A percentile compares a stretch with the other conserved stretches of the same genome.
phyloP scores from a whole-genome alignment of 2,113 vertebrate genomes.

The Solea solea region DNA sequence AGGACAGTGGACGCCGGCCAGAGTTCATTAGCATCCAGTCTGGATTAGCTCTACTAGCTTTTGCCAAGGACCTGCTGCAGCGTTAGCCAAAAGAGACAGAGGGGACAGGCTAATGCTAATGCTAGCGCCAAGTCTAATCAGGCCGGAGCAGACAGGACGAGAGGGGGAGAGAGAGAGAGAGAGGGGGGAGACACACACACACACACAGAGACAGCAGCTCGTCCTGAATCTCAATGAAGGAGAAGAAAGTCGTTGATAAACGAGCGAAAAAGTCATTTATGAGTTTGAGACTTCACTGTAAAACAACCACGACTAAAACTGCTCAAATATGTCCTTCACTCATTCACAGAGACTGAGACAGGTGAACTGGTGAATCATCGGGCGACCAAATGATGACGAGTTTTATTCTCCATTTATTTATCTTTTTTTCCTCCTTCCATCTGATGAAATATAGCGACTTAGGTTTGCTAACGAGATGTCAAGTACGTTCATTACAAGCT shows the following conservation, averaged over 20 bases:
- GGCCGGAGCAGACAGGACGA: constrained; percentile 26
- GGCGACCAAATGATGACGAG: too few relatives aligned
- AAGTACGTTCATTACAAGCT: too few relatives aligned
- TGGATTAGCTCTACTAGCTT: constrained; percentile 59
- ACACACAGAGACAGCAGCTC: not conserved
- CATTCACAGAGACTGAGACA: too few relatives aligned
- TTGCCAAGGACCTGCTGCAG: constrained; percentile 53
- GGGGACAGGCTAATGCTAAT: constrained; percentile 63
- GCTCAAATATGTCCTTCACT: too few relatives aligned
- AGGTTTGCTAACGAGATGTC: too few relatives aligned
- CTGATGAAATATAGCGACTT: too few relatives aligned
- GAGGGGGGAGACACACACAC: not conserved
- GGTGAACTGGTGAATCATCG: too few relatives aligned
- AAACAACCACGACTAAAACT: too few relatives aligned
- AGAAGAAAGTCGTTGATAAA: not conserved
- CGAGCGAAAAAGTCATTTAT: too few relatives aligned
- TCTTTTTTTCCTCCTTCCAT: too few relatives aligned
- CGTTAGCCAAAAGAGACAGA: constrained; percentile 60
- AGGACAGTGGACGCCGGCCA: constrained; percentile 59
- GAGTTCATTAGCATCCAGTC: constrained; percentile 73
- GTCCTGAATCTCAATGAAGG: constrained; percentile 39
- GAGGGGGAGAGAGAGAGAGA: constrained; percentile 21
- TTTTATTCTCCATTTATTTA: too few relatives aligned
- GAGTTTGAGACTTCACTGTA: too few relatives aligned
- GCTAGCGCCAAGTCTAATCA: constrained; percentile 62